Conservation (phyloP, 2,113 vertebrate species). For the Pardalotus punctatus region DNA sequence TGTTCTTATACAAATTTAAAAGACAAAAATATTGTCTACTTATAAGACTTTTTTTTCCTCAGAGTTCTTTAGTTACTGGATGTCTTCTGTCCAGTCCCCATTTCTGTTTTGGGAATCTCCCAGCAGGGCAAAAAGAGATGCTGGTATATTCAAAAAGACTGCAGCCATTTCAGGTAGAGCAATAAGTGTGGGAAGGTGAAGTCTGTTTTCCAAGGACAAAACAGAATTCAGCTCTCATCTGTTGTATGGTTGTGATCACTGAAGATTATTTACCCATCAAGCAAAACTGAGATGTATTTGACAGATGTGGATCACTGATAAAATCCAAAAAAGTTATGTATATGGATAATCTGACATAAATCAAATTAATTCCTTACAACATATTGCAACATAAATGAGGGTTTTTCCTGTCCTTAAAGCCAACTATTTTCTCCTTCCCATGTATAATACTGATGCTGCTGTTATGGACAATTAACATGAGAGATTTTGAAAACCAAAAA, state of each 20-base stretch:
- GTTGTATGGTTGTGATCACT: not conserved
- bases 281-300: not conserved
- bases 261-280: not conserved
- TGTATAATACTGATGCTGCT: not conserved
- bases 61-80: not conserved
- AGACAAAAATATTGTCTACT: not conserved
- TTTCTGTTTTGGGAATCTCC: not conserved
- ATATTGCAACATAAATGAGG: not conserved
- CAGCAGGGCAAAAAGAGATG: not conserved
- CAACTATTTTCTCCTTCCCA: not conserved
- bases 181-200: not conserved
- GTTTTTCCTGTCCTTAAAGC: not conserved
- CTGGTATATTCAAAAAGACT: not conserved
- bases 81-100: not conserved
- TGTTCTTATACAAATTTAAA: not conserved
- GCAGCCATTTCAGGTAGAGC: not conserved
- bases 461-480: not conserved
- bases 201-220: not conserved
- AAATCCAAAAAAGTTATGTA: not conserved
- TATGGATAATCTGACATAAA: not conserved
- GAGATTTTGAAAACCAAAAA: not conserved
- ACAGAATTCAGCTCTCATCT: not conserved
- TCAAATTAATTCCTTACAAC: not conserved
- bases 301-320: not conserved
- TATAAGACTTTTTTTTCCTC: not conserved